Percentiles rank a stretch among this genome's conserved stretches.
phyloP scores from a whole-genome alignment of 2,113 vertebrate species.

The Dunckerocampus dactyliophorus region DNA sequence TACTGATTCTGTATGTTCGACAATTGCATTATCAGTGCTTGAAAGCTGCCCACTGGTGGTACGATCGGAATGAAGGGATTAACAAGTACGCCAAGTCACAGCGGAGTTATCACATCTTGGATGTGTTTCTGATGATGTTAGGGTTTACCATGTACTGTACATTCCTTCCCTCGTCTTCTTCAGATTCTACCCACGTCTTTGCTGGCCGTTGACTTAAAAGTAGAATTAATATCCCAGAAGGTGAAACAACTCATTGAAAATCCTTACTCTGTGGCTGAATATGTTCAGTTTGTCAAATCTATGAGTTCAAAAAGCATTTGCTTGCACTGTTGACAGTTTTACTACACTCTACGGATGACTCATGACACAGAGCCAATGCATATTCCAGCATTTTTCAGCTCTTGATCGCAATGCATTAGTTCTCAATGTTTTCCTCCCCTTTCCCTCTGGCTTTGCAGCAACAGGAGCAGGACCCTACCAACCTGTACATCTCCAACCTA shows the following conservation, averaged over 20 bases:
- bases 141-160: too few relatives aligned
- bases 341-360: background rate
- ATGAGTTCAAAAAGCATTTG: constrained; percentile 24
- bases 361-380: constrained; percentile 18
- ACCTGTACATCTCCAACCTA: constrained; percentile 97
- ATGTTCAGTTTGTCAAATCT: background rate
- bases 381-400: constrained; percentile 16
- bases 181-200: too few relatives aligned
- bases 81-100: background rate
- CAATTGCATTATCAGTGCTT: too few relatives aligned
- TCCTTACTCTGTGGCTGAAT: background rate
- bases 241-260: background rate
- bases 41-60: too few relatives aligned
- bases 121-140: too few relatives aligned
- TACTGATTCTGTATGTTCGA: too few relatives aligned
- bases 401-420: constrained; percentile 15
- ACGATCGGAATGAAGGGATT: too few relatives aligned
- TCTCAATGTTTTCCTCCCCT: constrained; percentile 11
- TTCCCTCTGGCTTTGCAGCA: constrained; percentile 71
- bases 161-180: too few relatives aligned
- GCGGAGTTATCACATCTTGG: too few relatives aligned
- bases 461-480: constrained; percentile 98
- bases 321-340: constrained; percentile 8
- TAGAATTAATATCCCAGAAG: background rate
- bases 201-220: too few relatives aligned